Conservation (phyloP, 2,888 invertebrate genomes). For the Autographa gamma region DNA sequence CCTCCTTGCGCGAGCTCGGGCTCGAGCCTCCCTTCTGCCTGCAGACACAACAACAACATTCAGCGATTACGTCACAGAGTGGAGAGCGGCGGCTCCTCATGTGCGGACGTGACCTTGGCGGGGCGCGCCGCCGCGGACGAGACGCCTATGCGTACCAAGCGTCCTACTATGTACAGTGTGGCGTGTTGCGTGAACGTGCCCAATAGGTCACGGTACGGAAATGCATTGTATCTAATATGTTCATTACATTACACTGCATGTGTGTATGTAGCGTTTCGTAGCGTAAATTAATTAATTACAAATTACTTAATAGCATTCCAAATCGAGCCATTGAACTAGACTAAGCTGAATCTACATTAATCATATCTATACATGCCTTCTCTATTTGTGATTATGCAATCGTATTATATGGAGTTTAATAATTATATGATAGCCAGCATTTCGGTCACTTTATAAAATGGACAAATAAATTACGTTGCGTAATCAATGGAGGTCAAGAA, state of each 20-base stretch:
- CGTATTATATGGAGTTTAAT: conserved; percentile 4
- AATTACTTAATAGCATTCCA: background rate
- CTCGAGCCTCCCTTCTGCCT: conserved; percentile 56
- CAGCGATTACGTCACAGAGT: conserved; percentile 1
- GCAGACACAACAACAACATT: conserved; percentile 20
- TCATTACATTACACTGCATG: background rate
- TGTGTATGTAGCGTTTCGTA: background rate
- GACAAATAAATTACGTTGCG: conserved; percentile 33
- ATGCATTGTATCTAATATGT: background rate
- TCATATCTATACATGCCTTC: background rate
- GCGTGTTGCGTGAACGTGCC: background rate
- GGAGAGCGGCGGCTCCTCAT: background rate
- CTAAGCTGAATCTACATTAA: background rate
- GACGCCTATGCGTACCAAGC: background rate
- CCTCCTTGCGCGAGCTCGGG: conserved; percentile 57
- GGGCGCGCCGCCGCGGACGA: background rate
- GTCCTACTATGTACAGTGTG: background rate
- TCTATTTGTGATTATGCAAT: conserved; percentile 1
- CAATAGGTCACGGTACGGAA: background rate
- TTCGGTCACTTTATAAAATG: conserved; percentile 26
- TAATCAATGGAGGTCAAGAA: conserved; percentile 48
- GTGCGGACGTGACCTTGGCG: background rate
- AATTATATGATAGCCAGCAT: conserved; percentile 18
- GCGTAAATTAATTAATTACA: background rate
- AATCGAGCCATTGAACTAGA: background rate